Evolutionary conservation across 53 echinoderm and acorn worm species (phyloP), one percentile per base, ranked within the genome.

Genomic region (Echinarachnius parma): DNA sequence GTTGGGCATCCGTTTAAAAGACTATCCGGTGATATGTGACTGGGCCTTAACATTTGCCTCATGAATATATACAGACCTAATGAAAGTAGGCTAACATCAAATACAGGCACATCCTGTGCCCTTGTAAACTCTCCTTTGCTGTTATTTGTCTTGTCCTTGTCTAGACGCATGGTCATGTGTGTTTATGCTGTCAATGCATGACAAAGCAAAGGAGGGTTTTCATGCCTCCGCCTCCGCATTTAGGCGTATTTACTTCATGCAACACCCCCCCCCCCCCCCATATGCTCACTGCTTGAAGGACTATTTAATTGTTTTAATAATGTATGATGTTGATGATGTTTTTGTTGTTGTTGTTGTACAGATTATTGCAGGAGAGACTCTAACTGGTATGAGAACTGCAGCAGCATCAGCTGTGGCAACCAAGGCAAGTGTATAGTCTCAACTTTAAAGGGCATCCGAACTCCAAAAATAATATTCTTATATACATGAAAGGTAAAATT

Each of bases 381-480:
- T 91, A 9, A 91, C 93, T 10, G 75, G 61, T 0, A 83, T 81
- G 81, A 66, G 93, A 49, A 93, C 93, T 4, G 93, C 93, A 29
- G 90, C 93, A 33, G 90, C 90, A 53, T 90, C 93, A 10, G 93
- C 90, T 18, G 90, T 90, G 27, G 93, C 93, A 31, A 83, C 90
- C 2, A 93, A 90, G 87, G 93, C 87, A 42, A 57, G 65, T 24
- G 21, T 9, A 13, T n/a, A n/a, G n/a, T n/a, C n/a, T n/a, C n/a
- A n/a, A n/a, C n/a, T n/a, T n/a, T n/a, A n/a, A n/a, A n/a, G n/a
- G n/a, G n/a, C n/a, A n/a, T n/a, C n/a, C n/a, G n/a, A n/a, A n/a
- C n/a, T n/a, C n/a, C n/a, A n/a, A n/a, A n/a, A n/a, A n/a, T n/a
- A n/a, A n/a, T n/a, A n/a, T n/a, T n/a, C n/a, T n/a, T n/a, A n/a